Conservation (phyloP, 2,797 vertebrate genomes). For the Chelon labrosus region DNA sequence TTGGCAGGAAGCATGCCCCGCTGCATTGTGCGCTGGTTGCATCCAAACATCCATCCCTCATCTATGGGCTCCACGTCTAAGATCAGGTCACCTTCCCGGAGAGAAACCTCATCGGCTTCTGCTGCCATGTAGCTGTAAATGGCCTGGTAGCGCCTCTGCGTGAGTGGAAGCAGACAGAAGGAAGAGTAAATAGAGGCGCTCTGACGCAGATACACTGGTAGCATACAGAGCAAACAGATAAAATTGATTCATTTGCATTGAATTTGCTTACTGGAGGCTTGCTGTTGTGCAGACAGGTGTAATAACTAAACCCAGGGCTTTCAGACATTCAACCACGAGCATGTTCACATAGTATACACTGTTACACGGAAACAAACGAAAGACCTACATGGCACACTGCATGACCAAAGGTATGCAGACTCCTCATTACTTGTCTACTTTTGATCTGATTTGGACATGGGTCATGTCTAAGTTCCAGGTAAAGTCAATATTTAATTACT, state of each 20-base stretch:
- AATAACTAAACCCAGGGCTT: no score
- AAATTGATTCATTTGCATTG: slow-evolving; percentile 30
- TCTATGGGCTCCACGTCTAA: slow-evolving; percentile 95
- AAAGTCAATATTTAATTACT: no score
- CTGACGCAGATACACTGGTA: not conserved
- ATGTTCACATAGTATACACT: not conserved
- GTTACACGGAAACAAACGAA: no score
- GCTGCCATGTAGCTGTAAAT: slow-evolving; percentile 94
- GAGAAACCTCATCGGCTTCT: slow-evolving; percentile 93
- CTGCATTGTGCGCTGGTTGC: slow-evolving; percentile 95
- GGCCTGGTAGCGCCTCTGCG: slow-evolving; percentile 90
- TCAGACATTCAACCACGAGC: no score
- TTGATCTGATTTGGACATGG: no score
- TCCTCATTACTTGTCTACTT: no score
- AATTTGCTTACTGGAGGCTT: slow-evolving; percentile 17
- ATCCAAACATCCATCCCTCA: slow-evolving; percentile 96
- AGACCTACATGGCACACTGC: no score
- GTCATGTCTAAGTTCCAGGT: no score
- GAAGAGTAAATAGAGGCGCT: not conserved
- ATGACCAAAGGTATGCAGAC: not conserved
- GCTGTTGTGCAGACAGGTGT: no score
- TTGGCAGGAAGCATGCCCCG: slow-evolving; percentile 96
- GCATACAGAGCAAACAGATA: not conserved
- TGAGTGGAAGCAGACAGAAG: not conserved
- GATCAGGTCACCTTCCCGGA: slow-evolving; percentile 93